Percentiles rank a stretch among this genome's conserved stretches.
These are phyloP conservation scores for Plodia interpunctella DNA, from an alignment of 1,140 invertebrate genomes.

Conservation along the genomic window DNA sequence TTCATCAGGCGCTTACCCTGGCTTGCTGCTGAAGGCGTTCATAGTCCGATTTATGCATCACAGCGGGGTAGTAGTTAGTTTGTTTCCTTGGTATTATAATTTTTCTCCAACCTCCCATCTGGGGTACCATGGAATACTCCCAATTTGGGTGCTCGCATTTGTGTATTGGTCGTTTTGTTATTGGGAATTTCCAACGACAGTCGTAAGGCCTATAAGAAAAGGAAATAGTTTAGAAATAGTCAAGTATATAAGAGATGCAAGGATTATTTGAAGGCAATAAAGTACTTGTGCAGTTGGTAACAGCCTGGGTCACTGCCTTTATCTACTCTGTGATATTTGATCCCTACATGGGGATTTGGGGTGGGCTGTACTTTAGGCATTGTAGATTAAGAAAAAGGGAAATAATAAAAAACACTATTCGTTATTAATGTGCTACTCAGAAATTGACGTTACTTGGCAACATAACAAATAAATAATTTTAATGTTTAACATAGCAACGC, in stretches of 20 bases:
- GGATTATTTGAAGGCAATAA: too few species aligned
- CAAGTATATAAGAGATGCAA: too few species aligned
- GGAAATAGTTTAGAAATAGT: not conserved
- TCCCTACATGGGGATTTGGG: conserved; percentile 46
- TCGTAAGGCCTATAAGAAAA: conserved; percentile 43
- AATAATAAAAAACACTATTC: conserved; percentile 1
- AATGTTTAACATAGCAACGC: not conserved
- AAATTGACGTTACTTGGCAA: not conserved
- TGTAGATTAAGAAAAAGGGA: conserved; percentile 21
- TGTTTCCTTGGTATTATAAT: conserved; percentile 51
- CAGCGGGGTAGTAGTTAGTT: conserved; percentile 61
- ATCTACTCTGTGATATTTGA: conserved; percentile 45
- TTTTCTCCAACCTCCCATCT: conserved; percentile 36
- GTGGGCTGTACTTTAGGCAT: conserved; percentile 48
- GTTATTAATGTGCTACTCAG: not conserved
- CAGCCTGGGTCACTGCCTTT: conserved; percentile 54
- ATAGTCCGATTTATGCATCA: conserved; percentile 58
- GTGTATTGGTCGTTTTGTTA: conserved; percentile 52
- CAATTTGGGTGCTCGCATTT: conserved; percentile 52
- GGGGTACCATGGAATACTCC: conserved; percentile 41
- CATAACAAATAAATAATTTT: not conserved
- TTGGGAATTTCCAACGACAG: conserved; percentile 58
- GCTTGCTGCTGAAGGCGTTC: conserved; percentile 59
- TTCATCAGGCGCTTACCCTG: conserved; percentile 31
- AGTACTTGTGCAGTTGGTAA: conserved; percentile 59